phyloP scores from a whole-genome alignment of 2,797 vertebrate genomes.

The Vipera ursinii region DNA sequence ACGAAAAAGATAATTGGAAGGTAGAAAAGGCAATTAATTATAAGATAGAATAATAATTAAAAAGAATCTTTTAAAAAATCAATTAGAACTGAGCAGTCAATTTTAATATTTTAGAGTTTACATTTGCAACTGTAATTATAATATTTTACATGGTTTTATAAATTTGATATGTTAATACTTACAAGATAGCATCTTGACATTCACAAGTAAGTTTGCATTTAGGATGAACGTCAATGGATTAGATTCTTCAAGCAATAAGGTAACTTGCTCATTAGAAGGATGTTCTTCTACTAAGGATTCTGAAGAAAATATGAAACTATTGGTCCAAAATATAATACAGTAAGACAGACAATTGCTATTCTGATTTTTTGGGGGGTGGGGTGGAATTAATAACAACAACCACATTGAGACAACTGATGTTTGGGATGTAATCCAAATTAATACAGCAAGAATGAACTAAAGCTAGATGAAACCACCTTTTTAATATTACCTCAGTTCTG shows the following conservation, averaged over 20 bases:
- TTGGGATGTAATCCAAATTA: neutral
- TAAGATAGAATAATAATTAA: neutral
- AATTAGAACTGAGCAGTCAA: neutral
- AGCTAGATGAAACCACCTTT: neutral
- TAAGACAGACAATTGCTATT: neutral
- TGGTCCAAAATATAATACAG: neutral
- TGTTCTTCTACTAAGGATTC: slow-evolving; percentile 82
- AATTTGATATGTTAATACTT: slow-evolving; percentile 66
- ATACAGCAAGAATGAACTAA: neutral
- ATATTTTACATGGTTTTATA: neutral
- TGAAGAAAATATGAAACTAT: slow-evolving; percentile 52
- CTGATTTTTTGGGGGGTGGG: neutral
- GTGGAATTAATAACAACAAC: neutral
- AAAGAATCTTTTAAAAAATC: neutral
- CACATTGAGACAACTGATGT: neutral
- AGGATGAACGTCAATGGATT: slow-evolving; percentile 86
- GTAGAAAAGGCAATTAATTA: neutral
- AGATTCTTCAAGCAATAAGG: slow-evolving; percentile 78
- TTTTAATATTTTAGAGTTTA: neutral
- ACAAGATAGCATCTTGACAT: slow-evolving; percentile 87
- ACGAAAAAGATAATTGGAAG: too few relatives aligned
- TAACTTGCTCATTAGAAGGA: slow-evolving; percentile 81
- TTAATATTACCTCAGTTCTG: neutral
- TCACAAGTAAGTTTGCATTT: slow-evolving; percentile 90
- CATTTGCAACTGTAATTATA: neutral